Percentiles rank a stretch among this genome's conserved stretches.
phyloP scores from a whole-genome alignment of 2,113 vertebrate species.

The Zosterops hypoxanthus region DNA sequence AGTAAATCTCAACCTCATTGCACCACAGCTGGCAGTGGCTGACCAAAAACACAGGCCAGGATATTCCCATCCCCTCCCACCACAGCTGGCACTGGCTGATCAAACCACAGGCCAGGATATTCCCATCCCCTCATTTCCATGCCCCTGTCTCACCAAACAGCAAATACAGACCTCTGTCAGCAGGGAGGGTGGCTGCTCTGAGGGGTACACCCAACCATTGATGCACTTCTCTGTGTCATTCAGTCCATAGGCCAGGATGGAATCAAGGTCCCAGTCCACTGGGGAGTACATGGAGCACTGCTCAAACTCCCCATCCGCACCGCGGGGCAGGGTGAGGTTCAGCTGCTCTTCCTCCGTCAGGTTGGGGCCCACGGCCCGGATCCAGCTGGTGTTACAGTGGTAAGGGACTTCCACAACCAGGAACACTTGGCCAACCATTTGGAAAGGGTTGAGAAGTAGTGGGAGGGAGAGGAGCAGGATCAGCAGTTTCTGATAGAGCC shows the following conservation, averaged over 20 bases:
- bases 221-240: slow-evolving; percentile 76
- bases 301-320: slow-evolving; percentile 61
- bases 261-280: slow-evolving; percentile 69
- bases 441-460: slow-evolving; percentile 68
- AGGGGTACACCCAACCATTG: slow-evolving; percentile 75
- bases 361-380: slow-evolving; percentile 71
- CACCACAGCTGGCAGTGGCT: not conserved
- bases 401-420: slow-evolving; percentile 64
- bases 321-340: slow-evolving; percentile 80
- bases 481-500: slow-evolving; percentile 81
- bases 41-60: not conserved
- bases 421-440: slow-evolving; percentile 82
- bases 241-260: slow-evolving; percentile 75
- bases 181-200: slow-evolving; percentile 69
- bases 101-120: not conserved
- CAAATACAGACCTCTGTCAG: slow-evolving; percentile 79
- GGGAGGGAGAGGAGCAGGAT: slow-evolving; percentile 73
- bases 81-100: not conserved
- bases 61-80: not conserved
- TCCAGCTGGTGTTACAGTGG: slow-evolving; percentile 86
- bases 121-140: not conserved
- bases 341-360: slow-evolving; percentile 72
- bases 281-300: slow-evolving; percentile 82
- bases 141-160: accelerated
- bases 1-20: not conserved